These are phyloP conservation scores for Amphipoea oculea DNA, from an alignment of 2,888 invertebrate species.

Conservation along the genomic window DNA sequence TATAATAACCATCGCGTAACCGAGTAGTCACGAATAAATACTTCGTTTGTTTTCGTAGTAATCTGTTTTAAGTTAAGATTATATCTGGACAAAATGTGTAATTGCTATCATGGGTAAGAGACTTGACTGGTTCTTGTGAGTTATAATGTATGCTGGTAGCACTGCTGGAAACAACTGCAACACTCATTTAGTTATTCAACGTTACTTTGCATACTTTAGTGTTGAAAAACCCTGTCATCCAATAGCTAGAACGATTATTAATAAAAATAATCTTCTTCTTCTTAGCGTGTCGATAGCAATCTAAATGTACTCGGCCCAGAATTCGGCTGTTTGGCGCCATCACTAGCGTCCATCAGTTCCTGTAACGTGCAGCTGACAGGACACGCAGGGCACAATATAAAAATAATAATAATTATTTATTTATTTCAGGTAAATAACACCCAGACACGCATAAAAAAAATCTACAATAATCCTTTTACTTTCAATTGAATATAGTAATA, in stretches of 20 bases:
- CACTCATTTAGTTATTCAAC: neutral
- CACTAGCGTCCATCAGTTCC: too few species aligned
- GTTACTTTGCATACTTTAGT: neutral
- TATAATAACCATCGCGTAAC: slow-evolving; percentile 55
- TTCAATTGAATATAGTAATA: slow-evolving; percentile 85
- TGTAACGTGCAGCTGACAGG: too few species aligned
- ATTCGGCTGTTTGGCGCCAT: too few species aligned
- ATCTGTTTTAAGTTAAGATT: slow-evolving; percentile 40
- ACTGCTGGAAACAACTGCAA: neutral
- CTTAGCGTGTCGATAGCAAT: too few species aligned
- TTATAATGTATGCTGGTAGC: neutral
- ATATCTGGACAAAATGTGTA: slow-evolving; percentile 17
- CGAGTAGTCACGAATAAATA: slow-evolving; percentile 43
- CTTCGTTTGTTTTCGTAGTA: slow-evolving; percentile 16
- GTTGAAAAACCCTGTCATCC: neutral
- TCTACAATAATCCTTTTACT: slow-evolving; percentile 88
- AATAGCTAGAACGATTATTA: slow-evolving; percentile 44
- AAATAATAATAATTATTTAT: slow-evolving; percentile 73
- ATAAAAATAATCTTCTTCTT: too few species aligned
- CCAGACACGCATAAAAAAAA: slow-evolving; percentile 70
- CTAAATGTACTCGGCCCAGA: too few species aligned
- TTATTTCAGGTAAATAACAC: too few species aligned
- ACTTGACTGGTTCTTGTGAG: neutral
- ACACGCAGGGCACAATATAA: too few species aligned
- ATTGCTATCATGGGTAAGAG: neutral